Evolutionary conservation across 2,797 vertebrate species (phyloP).

Genomic region (Caiman crocodilus): DNA sequence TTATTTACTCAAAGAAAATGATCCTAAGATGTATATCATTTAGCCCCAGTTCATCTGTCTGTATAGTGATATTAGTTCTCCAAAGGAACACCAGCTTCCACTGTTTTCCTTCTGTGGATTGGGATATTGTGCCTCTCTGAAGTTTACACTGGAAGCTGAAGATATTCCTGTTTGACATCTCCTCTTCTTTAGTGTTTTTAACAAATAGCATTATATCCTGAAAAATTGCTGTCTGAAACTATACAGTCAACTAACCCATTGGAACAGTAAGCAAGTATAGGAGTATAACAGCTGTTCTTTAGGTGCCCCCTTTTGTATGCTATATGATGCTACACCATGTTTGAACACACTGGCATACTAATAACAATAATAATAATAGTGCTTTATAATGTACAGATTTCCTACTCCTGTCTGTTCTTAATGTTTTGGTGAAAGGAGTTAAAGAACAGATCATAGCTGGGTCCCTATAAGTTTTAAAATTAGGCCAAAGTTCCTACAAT

Average conservation of each 20-base stretch:
- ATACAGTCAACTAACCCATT: neutral
- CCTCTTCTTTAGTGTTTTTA: neutral
- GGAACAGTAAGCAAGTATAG: neutral
- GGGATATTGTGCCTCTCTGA: neutral
- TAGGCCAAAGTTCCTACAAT: conserved; percentile 24
- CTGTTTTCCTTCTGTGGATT: neutral
- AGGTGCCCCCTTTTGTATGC: neutral
- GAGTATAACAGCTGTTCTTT: neutral
- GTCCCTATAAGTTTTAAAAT: conserved; percentile 9
- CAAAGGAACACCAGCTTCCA: neutral
- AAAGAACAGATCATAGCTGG: conserved; percentile 34
- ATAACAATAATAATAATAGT: neutral
- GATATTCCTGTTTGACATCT: neutral
- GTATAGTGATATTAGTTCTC: neutral
- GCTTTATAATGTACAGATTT: neutral
- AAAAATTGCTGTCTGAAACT: neutral
- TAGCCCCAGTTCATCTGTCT: neutral
- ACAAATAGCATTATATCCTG: neutral
- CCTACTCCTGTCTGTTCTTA: neutral
- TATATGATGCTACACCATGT: neutral
- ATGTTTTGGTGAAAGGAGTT: conserved; percentile 26
- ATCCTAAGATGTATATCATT: neutral
- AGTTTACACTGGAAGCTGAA: neutral
- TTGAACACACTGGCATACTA: neutral
- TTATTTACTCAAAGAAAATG: neutral